Percentiles rank a stretch among this genome's conserved stretches.
Evolutionary conservation across 2,888 invertebrate genomes (phyloP).

Genomic region (Dyspetes luteomarginatus): DNA sequence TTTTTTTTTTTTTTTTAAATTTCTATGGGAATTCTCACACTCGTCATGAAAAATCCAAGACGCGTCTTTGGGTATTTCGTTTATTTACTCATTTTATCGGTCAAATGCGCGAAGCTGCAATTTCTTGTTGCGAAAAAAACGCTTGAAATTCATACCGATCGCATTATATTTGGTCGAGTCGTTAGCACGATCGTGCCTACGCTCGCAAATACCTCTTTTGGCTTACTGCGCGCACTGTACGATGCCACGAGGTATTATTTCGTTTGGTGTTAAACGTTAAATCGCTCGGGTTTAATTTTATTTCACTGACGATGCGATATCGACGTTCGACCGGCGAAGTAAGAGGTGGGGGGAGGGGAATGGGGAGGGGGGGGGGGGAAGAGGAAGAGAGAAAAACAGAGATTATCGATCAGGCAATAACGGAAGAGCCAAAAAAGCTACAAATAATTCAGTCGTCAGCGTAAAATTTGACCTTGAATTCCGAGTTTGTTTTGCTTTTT

Average conservation of each 20-base stretch:
- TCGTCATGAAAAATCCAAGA: too few relatives aligned
- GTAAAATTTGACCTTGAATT: too few relatives aligned
- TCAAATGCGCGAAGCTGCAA: background rate
- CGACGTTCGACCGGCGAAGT: background rate
- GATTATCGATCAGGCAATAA: too few relatives aligned
- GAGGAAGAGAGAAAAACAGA: too few relatives aligned
- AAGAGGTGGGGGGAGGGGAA: too few relatives aligned
- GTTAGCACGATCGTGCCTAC: slow-evolving; percentile 52
- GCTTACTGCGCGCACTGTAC: background rate
- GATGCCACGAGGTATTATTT: slow-evolving; percentile 13
- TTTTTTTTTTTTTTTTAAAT: too few relatives aligned
- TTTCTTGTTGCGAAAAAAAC: slow-evolving; percentile 6
- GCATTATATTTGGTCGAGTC: slow-evolving; percentile 45
- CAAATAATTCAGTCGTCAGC: too few relatives aligned
- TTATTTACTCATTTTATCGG: slow-evolving; percentile 13
- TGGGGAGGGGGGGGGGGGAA: too few relatives aligned
- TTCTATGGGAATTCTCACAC: too few relatives aligned
- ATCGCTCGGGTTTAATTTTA: background rate
- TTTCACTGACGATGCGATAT: slow-evolving; percentile 33
- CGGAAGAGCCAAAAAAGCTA: too few relatives aligned
- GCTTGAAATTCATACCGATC: background rate
- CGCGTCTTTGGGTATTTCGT: too few relatives aligned
- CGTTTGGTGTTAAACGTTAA: background rate
- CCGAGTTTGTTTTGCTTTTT: too few relatives aligned
- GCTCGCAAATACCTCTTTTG: slow-evolving; percentile 50